Evolutionary conservation across 1,140 invertebrate species (phyloP), one percentile per base, ranked within the genome.

Genomic region (Drosophila obscura): DNA sequence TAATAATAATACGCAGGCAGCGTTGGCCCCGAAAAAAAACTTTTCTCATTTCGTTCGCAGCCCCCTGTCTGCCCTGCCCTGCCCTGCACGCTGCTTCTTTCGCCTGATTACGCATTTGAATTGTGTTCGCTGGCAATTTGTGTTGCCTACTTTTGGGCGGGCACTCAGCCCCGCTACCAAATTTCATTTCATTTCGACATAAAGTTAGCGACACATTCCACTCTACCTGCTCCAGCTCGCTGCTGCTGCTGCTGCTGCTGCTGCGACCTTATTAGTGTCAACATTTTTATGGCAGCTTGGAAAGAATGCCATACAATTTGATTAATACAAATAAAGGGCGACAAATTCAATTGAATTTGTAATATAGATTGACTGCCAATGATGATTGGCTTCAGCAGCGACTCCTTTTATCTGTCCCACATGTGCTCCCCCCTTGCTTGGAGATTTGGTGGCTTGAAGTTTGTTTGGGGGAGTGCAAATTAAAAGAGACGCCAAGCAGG

Each of bases 301-400:
- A 1, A 39, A 39, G 35, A 39, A 13, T 39, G 35, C 48, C 46
- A 55, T 28, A 58, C 64, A 77, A 76, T 82, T 79, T 87, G 64
- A 82, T 82, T 87, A 82, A 63, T 49, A n/a, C 63, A 72, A 84
- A 73, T 77, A 73, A 50, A 60, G 68, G 58, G 62, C 64, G 84
- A 89, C 83, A 89, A 80, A 89, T 83, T 88, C 79, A 88, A 88
- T 83, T 79, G 76, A 89, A 88, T 74, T 89, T 88, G 71, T 73
- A 80, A 52, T 58, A 71, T 61, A 73, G 55, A 80, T 60, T 69
- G 74, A 62, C 73, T 68, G 63, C 7, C 59, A 64, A 74, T 75
- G 82, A 79, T 88, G 84, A 83, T 87, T 88, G 82, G 82, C 80
- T 84, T 75, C 80, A 57, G 52, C 59, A 45, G 39, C 16, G 49